phyloP scores from a whole-genome alignment of 2,797 vertebrate genomes.

The Lithobates pipiens region DNA sequence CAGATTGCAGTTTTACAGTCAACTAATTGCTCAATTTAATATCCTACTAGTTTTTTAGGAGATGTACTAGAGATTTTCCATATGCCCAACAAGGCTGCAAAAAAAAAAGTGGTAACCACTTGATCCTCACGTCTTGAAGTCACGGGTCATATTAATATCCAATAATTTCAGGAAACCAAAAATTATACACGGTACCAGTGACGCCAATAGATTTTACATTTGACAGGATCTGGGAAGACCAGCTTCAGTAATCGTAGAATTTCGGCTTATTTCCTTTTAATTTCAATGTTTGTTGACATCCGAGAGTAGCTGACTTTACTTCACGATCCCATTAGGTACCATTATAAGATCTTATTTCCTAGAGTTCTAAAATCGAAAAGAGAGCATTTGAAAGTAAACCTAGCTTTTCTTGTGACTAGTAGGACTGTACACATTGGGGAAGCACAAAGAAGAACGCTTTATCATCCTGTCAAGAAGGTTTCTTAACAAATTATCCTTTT shows the following conservation, averaged over 20 bases:
- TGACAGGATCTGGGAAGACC: conserved; percentile 73
- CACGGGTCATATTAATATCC: conserved; percentile 67
- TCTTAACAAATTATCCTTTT: conserved; percentile 89
- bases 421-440: conserved; percentile 77
- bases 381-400: conserved; percentile 83
- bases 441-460: conserved; percentile 83
- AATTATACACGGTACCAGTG: conserved; percentile 58
- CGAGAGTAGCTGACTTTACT: conserved; percentile 73
- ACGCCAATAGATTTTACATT: conserved; percentile 73
- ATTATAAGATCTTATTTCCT: conserved; percentile 76
- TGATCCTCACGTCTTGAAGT: conserved; percentile 72
- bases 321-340: conserved; percentile 72
- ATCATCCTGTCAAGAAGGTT: conserved; percentile 90
- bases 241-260: conserved; percentile 73
- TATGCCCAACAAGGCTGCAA: conserved; percentile 30
- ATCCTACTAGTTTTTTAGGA: conserved; percentile 48
- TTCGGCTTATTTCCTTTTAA: conserved; percentile 77
- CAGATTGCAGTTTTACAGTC: conserved; percentile 63
- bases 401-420: conserved; percentile 81
- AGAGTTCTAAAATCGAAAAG: conserved; percentile 77
- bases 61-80: conserved; percentile 61
- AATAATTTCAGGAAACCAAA: conserved; percentile 66
- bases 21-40: conserved; percentile 65
- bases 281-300: conserved; percentile 71
- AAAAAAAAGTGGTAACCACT: conserved; percentile 63